A percentile compares a stretch with the other conserved stretches of the same genome.
phyloP scores from a whole-genome alignment of 2,113 vertebrate genomes.

The Microcebus murinus region DNA sequence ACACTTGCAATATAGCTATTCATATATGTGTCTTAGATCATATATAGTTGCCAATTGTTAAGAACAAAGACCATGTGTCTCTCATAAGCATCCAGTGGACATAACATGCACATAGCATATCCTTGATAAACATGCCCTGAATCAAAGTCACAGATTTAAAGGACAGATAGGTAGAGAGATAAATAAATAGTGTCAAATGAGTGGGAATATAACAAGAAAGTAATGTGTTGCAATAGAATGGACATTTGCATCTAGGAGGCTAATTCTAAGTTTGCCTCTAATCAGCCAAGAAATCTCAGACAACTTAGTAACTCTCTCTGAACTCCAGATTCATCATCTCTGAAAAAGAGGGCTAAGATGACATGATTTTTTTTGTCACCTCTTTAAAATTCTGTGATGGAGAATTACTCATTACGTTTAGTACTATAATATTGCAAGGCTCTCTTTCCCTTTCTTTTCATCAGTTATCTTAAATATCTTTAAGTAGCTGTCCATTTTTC shows the following conservation, averaged over 20 bases:
- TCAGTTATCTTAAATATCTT: constrained; percentile 28
- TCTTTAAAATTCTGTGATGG: not conserved
- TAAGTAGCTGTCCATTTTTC: constrained; percentile 51
- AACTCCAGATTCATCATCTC: not conserved
- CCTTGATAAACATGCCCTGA: not conserved
- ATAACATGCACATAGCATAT: not conserved
- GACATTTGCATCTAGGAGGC: not conserved
- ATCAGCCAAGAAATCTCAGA: not conserved
- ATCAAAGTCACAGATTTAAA: not conserved
- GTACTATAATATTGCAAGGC: not conserved
- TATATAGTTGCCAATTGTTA: not conserved
- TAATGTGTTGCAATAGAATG: not conserved
- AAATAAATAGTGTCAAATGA: not conserved
- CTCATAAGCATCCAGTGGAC: not conserved
- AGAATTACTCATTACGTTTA: constrained; percentile 19
- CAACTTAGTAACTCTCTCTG: not conserved
- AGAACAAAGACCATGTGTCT: not conserved
- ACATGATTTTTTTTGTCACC: not conserved
- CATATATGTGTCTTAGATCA: not conserved
- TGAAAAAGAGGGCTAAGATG: not conserved
- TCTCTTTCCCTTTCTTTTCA: not conserved
- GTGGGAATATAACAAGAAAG: not conserved
- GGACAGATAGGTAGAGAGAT: not conserved
- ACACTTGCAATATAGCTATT: not conserved
- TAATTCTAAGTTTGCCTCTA: not conserved